Evolutionary conservation across 2,113 vertebrate genomes (phyloP), one percentile per base, ranked within the genome.

Genomic region (Stomatorhinus ivindoensis): DNA sequence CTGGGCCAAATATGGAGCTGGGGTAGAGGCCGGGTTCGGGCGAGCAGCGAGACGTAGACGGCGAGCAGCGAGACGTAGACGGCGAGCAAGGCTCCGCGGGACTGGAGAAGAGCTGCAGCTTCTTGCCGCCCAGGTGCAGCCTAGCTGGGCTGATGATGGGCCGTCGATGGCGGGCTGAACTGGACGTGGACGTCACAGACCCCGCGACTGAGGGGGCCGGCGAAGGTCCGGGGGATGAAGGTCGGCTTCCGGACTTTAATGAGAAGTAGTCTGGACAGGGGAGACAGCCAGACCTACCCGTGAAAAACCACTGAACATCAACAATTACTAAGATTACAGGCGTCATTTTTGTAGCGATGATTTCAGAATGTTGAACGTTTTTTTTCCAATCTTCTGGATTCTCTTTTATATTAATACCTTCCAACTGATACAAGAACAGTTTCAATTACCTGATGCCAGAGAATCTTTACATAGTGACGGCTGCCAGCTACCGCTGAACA

Each of bases 141-240:
- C 97, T 96, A 0, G 98, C 98, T 0, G 98, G 98, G 93, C 98
- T 99, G 95, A 99, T 99, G 92, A 99, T 97, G 0, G 98, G 98
- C 0, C 98, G 96, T 2, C 97, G 96, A 21, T 96, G 95, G 4
- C 96, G 94, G 93, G 96, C 94, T 0, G 98, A 99, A 4, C 97
- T 93, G 0, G 95, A 96, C 90, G 97, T 99, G 91, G 98, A 99
- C 0, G 96, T 95, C 31, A 97, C 95, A 0, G 98, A 99, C 13
- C 97, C 96, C 0, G 97, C 96, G 4, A 99, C 93, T 0, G 98
- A 99, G 0, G 98, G 97, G 0, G 97, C 94, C 0, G 98, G 97
- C 15, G 98, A 99, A 0, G 97, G 96, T 2, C 96, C 94, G 0
- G 97, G 97, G 0, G 98, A 98, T 0, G 97, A 94, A 0, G 95